Percentiles rank a stretch among this genome's conserved stretches.
phyloP scores from a whole-genome alignment of 1,140 invertebrate genomes.

The Eubasilissa regina region DNA sequence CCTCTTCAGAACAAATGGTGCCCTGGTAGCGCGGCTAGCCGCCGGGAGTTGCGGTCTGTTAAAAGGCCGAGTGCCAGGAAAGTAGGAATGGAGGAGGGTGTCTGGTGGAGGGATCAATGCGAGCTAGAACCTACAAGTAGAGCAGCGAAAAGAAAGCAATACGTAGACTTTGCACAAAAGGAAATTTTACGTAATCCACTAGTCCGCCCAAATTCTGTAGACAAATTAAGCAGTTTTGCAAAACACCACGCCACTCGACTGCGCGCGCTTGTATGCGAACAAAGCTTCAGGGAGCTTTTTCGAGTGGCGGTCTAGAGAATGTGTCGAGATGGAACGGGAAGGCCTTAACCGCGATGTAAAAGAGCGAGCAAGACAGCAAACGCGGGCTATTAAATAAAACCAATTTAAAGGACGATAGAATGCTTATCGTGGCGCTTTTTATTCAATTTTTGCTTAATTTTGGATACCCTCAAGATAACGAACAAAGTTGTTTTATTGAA shows the following conservation, averaged over 20 bases:
- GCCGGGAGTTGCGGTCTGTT: slow-evolving; percentile 39
- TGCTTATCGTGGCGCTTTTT: slow-evolving; percentile 34
- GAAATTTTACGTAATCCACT: slow-evolving; percentile 21
- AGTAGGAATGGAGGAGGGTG: slow-evolving; percentile 6
- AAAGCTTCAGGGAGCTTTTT: slow-evolving; percentile 22
- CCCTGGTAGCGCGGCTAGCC: slow-evolving; percentile 42
- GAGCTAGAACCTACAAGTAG: background rate
- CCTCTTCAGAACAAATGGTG: slow-evolving; percentile 45
- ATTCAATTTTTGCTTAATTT: slow-evolving; percentile 38
- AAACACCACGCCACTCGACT: background rate
- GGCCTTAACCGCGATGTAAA: background rate
- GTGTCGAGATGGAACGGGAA: slow-evolving; percentile 24
- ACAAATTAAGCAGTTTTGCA: slow-evolving; percentile 5
- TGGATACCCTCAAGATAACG: slow-evolving; percentile 1
- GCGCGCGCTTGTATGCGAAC: background rate
- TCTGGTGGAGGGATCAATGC: slow-evolving; percentile 19
- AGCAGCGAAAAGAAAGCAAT: slow-evolving; percentile 24
- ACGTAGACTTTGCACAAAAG: slow-evolving; percentile 10
- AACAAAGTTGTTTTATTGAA: slow-evolving; percentile 6
- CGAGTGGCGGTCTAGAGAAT: slow-evolving; percentile 29
- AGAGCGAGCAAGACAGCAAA: slow-evolving; percentile 13
- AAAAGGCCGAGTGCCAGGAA: slow-evolving; percentile 9
- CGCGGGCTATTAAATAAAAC: slow-evolving; percentile 40
- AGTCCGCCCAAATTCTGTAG: slow-evolving; percentile 6
- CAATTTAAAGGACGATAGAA: slow-evolving; percentile 39